Percentiles rank a stretch among this genome's conserved stretches.
Conservation (phyloP, 2,888 invertebrate genomes). For the Conchocele bisecta region DNA sequence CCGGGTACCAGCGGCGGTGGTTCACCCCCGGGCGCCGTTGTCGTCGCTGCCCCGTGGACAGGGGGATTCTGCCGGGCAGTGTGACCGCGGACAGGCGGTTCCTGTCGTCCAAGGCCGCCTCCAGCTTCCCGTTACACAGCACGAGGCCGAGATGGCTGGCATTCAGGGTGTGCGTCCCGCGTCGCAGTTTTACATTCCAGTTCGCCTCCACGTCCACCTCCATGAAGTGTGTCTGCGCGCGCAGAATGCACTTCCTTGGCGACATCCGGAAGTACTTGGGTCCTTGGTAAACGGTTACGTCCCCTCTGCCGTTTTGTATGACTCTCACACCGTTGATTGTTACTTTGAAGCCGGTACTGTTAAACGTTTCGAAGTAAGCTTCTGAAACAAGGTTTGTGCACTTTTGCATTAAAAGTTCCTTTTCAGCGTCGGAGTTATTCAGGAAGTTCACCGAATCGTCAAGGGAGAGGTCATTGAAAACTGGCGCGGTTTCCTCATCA, state of each 20-base stretch:
- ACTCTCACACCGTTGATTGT: slow-evolving; percentile 81
- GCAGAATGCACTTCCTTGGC: slow-evolving; percentile 75
- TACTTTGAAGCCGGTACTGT: slow-evolving; percentile 77
- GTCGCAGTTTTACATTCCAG: slow-evolving; percentile 73
- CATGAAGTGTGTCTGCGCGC: slow-evolving; percentile 80
- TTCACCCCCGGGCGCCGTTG: slow-evolving; percentile 34
- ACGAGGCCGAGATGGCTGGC: slow-evolving; percentile 66
- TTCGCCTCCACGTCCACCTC: slow-evolving; percentile 81
- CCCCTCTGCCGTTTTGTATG: slow-evolving; percentile 79
- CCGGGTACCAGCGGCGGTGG: background rate
- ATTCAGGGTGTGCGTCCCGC: slow-evolving; percentile 72
- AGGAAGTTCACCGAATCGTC: slow-evolving; percentile 80
- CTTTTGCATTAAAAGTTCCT: slow-evolving; percentile 76
- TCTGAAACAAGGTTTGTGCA: slow-evolving; percentile 77
- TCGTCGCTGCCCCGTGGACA: slow-evolving; percentile 45
- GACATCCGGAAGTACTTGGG: slow-evolving; percentile 81
- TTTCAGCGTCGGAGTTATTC: slow-evolving; percentile 76
- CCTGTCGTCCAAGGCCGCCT: slow-evolving; percentile 69
- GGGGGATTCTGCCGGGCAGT: slow-evolving; percentile 59
- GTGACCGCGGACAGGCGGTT: slow-evolving; percentile 65
- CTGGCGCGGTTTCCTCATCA: slow-evolving; percentile 61
- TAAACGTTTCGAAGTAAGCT: slow-evolving; percentile 76
- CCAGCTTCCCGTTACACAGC: slow-evolving; percentile 72
- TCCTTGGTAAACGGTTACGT: slow-evolving; percentile 81
- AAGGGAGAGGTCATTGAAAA: slow-evolving; percentile 78